Evolutionary conservation across 2,888 invertebrate species (phyloP), one percentile per base, ranked within the genome.

Genomic region (Orthonevra nobilis): DNA sequence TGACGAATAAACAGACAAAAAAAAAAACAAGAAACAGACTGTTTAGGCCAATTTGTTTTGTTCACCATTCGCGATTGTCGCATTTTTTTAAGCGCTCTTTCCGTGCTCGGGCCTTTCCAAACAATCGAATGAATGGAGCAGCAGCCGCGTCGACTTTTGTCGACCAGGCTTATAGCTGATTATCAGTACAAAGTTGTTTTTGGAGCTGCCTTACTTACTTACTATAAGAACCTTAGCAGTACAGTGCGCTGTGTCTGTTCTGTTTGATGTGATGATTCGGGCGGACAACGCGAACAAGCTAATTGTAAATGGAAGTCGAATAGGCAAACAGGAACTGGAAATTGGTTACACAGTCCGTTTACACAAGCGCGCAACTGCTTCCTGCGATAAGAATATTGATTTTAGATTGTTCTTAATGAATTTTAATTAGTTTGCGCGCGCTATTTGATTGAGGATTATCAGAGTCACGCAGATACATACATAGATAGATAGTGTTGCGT

Each of bases 381-480:
- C 68, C 79, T 81, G 69, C 66, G 81, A 81, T 81, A 81, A 81
- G 74, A 74, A 72, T 81, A 81, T 81, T 77, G 81, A 72, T 77
- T 81, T 69, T 81, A 81, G 81, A 81, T 81, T 77, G 81, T 79
- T 77, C 77, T 68, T 77, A 70, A 81, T 77, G 77, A 81, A 81
- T 81, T 77, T 77, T 72, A 75, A 75, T 81, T 81, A 77, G 70
- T 77, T 81, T 46, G 66, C 69, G 58, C 54, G 40, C 56, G 60
- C 32, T 75, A 69, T 69, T 79, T 54, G 77, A 61, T 74, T 68
- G 70, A 28, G 63, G 52, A 52, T 75, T 60, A 68, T 73, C 34
- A 17, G 40, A 32, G 42, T 28, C 23, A n/a, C n/a, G 36, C 36
- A 30, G 28, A 34, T 44, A 20, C 15, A 2, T 44, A 23, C 20